A percentile compares a stretch with the other conserved stretches of the same genome.
phyloP scores from a whole-genome alignment of 2,113 vertebrate species.

The Cairina moschata region DNA sequence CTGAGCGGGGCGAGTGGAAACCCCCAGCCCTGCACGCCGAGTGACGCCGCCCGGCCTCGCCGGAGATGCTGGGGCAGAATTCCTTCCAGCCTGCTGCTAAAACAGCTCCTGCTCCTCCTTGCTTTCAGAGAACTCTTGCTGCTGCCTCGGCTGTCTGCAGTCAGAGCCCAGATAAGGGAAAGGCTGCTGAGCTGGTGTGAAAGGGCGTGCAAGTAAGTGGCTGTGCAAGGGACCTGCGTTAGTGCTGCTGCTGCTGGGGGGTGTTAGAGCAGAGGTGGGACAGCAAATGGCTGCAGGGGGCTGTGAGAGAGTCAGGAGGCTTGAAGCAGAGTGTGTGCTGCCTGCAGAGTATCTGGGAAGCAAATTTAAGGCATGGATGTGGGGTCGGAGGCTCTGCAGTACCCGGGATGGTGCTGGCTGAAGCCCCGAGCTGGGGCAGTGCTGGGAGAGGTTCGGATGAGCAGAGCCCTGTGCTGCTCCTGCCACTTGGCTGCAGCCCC shows the following conservation, averaged over 20 bases:
- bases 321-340: neutral
- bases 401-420: neutral
- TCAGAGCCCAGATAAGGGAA: neutral
- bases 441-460: neutral
- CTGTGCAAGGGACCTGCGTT: neutral
- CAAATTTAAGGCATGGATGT: neutral
- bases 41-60: neutral
- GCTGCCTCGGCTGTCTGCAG: neutral
- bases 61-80: neutral
- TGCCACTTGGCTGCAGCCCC: neutral
- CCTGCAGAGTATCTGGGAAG: neutral
- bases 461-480: neutral
- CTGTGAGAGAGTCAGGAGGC: neutral
- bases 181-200: neutral
- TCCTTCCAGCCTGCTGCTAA: neutral
- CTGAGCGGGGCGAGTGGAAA: neutral
- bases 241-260: neutral
- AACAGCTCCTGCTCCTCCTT: neutral
- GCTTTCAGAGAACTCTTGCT: neutral
- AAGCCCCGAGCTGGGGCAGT: neutral
- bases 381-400: neutral
- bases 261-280: neutral
- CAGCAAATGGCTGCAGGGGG: neutral
- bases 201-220: neutral
- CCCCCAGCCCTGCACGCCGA: accelerated